Evolutionary conservation across 2,888 invertebrate genomes (phyloP).

Genomic region (Dioctria rufipes): DNA sequence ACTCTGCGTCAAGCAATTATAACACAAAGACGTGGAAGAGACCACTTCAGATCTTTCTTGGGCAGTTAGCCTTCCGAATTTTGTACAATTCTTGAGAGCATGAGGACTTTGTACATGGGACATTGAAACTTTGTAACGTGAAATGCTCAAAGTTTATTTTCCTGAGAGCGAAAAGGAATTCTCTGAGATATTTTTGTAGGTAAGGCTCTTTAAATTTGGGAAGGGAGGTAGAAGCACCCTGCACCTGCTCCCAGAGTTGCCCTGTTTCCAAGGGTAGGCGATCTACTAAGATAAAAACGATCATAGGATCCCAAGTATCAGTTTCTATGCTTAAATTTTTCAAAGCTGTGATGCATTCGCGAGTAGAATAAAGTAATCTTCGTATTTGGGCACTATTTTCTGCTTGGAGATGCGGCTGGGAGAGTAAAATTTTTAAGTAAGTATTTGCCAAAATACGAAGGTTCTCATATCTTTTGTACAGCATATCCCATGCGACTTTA

Average conservation of each 20-base stretch:
- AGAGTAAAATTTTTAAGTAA: not conserved
- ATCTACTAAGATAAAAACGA: slow-evolving; percentile 17
- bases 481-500: not conserved
- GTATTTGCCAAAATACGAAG: not conserved
- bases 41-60: slow-evolving; percentile 9
- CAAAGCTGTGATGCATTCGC: not conserved
- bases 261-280: not conserved
- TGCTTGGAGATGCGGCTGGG: not conserved
- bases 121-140: not conserved
- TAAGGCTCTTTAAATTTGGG: slow-evolving; percentile 8
- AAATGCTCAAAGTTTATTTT: no score
- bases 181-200: no score
- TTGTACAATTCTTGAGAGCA: not conserved
- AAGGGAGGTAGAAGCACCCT: slow-evolving; percentile 7
- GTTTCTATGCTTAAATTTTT: not conserved
- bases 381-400: not conserved
- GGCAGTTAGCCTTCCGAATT: slow-evolving; percentile 8
- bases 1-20: not conserved
- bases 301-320: slow-evolving; percentile 2
- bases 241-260: slow-evolving; percentile 19
- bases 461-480: not conserved
- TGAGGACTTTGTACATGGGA: not conserved
- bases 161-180: no score
- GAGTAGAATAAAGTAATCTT: not conserved
- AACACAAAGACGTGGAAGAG: not conserved